A percentile compares a stretch with the other conserved stretches of the same genome.
These are phyloP conservation scores for Percopsis transmontana DNA, from an alignment of 2,113 vertebrate species.

Conservation along the genomic window DNA sequence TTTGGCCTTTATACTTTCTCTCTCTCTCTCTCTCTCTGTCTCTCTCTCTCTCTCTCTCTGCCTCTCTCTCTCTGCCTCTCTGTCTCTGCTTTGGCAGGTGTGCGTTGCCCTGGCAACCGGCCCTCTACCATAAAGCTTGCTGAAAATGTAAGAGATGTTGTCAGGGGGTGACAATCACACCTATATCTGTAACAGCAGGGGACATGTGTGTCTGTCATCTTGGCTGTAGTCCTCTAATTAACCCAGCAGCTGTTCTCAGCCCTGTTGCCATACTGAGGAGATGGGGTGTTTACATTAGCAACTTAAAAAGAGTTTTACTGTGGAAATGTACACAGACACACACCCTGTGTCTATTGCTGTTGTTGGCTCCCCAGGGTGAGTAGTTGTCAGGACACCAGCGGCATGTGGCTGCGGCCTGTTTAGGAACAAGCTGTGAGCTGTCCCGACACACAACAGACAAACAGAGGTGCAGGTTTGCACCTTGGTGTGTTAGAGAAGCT, in stretches of 20 bases:
- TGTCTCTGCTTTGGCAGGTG: constrained; percentile 19
- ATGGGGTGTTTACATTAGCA: constrained; percentile 33
- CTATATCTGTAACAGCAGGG: constrained; percentile 64
- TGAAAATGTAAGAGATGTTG: constrained; percentile 52
- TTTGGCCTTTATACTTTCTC: constrained; percentile 34
- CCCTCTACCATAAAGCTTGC: constrained; percentile 44
- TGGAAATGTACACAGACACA: constrained; percentile 27
- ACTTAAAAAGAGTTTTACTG: constrained; percentile 10
- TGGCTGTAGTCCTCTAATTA: constrained; percentile 72
- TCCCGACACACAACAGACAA: constrained; percentile 29
- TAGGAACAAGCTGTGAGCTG: constrained; percentile 36
- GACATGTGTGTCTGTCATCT: constrained; percentile 60
- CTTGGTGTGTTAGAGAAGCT: constrained; percentile 23
- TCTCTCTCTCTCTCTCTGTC: constrained; percentile 3
- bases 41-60: constrained; percentile 5
- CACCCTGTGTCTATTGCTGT: constrained; percentile 29
- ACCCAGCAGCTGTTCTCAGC: constrained; percentile 70
- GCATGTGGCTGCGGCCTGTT: constrained; percentile 12
- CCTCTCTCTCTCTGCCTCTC: constrained; percentile 39
- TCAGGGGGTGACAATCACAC: constrained; percentile 43
- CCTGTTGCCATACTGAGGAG: constrained; percentile 59
- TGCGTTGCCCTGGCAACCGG: constrained; percentile 56
- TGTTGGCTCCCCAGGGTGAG: constrained; percentile 20
- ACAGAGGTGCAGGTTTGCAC: constrained; percentile 24
- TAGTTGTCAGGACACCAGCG: constrained; percentile 24